Conservation (phyloP, 2,113 vertebrate genomes). For the Pungitius pungitius region DNA sequence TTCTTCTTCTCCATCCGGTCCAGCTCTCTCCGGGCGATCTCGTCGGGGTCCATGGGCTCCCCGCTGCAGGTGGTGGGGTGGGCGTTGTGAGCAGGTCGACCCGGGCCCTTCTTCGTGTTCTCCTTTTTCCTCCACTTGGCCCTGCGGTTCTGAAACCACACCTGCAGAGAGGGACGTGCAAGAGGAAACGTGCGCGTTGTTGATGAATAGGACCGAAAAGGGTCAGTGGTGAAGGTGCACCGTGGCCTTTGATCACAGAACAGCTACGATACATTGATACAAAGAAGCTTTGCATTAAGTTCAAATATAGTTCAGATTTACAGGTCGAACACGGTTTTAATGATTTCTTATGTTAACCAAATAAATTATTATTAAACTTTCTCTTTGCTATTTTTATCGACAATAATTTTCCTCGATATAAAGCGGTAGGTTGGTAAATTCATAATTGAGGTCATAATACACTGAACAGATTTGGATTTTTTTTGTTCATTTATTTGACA, state of each 20-base stretch:
- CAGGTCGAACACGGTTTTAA: neutral
- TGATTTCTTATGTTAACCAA: neutral
- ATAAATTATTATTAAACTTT: neutral
- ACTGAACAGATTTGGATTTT: neutral
- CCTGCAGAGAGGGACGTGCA: constrained; percentile 83
- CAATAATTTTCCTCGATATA: neutral
- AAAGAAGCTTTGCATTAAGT: neutral
- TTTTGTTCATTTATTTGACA: neutral
- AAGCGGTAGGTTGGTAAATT: neutral
- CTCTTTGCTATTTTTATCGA: neutral
- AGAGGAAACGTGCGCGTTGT: constrained; percentile 21
- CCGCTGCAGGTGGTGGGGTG: constrained; percentile 98
- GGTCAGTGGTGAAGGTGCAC: constrained; percentile 4
- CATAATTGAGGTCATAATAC: neutral
- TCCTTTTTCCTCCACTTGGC: constrained; percentile 99
- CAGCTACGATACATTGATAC: no score
- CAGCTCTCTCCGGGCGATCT: constrained; percentile 94
- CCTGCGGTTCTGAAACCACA: constrained; percentile 98
- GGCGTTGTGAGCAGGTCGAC: constrained; percentile 96
- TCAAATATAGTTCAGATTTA: neutral
- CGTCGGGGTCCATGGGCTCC: constrained; percentile 97
- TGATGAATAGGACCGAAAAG: constrained; percentile 11
- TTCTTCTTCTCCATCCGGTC: constrained; percentile 97
- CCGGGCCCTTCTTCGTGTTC: constrained; percentile 98
- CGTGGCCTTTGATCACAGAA: no score